A percentile compares a stretch with the other conserved stretches of the same genome.
Conservation (phyloP, 92 coral and sea anemone genomes). For the Actinernus sp. region DNA sequence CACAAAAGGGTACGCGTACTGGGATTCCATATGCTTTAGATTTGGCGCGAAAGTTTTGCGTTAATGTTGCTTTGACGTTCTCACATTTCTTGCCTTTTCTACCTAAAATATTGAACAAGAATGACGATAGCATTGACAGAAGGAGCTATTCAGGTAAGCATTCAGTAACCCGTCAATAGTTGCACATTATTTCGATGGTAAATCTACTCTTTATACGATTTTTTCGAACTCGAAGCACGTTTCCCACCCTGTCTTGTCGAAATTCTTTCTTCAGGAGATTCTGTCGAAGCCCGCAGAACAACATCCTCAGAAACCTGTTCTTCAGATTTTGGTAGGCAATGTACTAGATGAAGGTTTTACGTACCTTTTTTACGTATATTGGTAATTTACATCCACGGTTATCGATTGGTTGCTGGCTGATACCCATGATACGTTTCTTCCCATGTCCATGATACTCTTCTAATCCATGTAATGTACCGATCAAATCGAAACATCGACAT, state of each 20-base stretch:
- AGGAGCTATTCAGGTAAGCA: constrained; percentile 67
- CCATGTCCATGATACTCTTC: no score
- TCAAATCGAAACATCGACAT: no score
- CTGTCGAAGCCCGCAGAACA: constrained; percentile 72
- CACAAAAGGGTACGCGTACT: neutral
- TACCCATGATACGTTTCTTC: no score
- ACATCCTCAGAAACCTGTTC: constrained; percentile 86
- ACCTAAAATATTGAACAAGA: neutral
- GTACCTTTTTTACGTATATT: no score
- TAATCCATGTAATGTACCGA: no score
- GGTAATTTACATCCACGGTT: no score
- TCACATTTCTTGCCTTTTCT: neutral
- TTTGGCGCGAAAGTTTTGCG: constrained; percentile 29
- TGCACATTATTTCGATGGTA: neutral
- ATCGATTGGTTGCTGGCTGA: no score
- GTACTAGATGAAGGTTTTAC: no score
- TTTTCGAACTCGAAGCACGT: neutral
- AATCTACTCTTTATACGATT: neutral
- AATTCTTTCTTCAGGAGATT: constrained; percentile 66
- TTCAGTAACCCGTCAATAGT: no score
- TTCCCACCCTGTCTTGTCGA: constrained; percentile 34
- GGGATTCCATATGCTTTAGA: neutral
- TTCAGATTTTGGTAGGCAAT: constrained; percentile 86
- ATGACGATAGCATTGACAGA: constrained; percentile 35
- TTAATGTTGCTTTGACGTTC: neutral